phyloP scores from a whole-genome alignment of 1,140 invertebrate genomes.

The Sycobia sp. region DNA sequence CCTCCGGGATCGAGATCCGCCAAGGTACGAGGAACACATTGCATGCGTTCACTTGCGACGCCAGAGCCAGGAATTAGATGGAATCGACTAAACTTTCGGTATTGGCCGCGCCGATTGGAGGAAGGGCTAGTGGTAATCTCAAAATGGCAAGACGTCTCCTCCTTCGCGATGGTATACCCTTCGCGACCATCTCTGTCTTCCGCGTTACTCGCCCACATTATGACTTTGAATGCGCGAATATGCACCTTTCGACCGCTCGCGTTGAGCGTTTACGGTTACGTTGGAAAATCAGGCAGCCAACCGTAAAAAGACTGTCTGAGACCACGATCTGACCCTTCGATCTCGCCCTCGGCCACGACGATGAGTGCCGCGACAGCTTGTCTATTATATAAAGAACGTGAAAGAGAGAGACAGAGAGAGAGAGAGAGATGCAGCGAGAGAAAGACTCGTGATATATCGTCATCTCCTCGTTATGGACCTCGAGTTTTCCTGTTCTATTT shows the following conservation, averaged over 20 bases:
- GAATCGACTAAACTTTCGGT: conserved; percentile 27
- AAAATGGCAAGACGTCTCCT: no score
- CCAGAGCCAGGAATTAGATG: background rate
- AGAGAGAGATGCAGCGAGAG: background rate
- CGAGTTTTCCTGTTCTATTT: conserved; percentile 35
- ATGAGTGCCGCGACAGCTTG: background rate
- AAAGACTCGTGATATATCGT: background rate
- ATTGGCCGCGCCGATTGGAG: background rate
- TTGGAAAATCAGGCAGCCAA: conserved; percentile 43
- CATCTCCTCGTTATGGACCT: conserved; percentile 13
- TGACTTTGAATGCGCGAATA: conserved; percentile 40
- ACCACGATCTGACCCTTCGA: conserved; percentile 27
- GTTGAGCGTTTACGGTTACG: conserved; percentile 38
- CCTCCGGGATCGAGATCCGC: no score
- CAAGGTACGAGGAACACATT: no score
- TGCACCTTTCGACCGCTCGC: conserved; percentile 32
- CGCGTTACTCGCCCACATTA: no score
- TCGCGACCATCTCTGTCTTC: background rate
- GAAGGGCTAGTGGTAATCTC: background rate
- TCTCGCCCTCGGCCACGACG: conserved; percentile 3
- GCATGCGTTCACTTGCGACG: no score
- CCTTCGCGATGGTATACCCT: no score
- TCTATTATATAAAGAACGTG: no score
- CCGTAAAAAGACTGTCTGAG: conserved; percentile 38
- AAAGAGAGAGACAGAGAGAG: conserved; percentile 18